Conservation (phyloP, 1,140 invertebrate genomes). For the Monomorium pharaonis region DNA sequence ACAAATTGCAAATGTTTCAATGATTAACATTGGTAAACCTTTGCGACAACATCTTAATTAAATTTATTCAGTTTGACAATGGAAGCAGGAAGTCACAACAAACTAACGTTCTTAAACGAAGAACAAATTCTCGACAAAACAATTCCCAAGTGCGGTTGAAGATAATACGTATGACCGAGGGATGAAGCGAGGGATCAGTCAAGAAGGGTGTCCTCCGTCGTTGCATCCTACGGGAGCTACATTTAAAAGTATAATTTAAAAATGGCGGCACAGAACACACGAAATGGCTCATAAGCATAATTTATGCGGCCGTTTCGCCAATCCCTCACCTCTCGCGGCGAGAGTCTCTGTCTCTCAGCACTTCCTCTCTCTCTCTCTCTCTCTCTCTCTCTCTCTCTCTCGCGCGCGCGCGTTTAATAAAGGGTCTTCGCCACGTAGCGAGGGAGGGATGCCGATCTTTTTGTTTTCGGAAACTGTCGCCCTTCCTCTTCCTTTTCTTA, state of each 20-base stretch:
- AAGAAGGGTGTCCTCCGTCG: constrained; percentile 14
- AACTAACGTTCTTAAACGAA: constrained; percentile 56
- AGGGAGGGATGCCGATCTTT: constrained; percentile 25
- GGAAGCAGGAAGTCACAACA: constrained; percentile 4
- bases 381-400: constrained; percentile 59
- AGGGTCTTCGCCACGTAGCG: constrained; percentile 64
- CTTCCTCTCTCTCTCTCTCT: constrained; percentile 57
- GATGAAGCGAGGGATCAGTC: background rate
- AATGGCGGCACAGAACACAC: constrained; percentile 73
- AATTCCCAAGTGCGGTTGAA: background rate
- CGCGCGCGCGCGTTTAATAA: constrained; percentile 81
- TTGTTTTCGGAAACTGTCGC: constrained; percentile 35
- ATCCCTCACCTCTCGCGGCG: background rate
- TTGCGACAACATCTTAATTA: constrained; percentile 11
- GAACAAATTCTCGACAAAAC: constrained; percentile 63
- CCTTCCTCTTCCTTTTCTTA: constrained; percentile 4
- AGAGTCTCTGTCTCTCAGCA: constrained; percentile 12
- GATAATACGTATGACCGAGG: constrained; percentile 59
- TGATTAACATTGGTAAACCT: background rate
- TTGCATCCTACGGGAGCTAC: constrained; percentile 14
- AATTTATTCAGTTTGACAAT: constrained; percentile 16
- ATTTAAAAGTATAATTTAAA: constrained; percentile 82
- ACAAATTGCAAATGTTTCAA: background rate
- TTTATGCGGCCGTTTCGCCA: constrained; percentile 71
- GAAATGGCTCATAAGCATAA: constrained; percentile 78